Evolutionary conservation across 2,113 vertebrate species (phyloP), one percentile per base, ranked within the genome.

Genomic region (Cryptomyrus ogoouensis): DNA sequence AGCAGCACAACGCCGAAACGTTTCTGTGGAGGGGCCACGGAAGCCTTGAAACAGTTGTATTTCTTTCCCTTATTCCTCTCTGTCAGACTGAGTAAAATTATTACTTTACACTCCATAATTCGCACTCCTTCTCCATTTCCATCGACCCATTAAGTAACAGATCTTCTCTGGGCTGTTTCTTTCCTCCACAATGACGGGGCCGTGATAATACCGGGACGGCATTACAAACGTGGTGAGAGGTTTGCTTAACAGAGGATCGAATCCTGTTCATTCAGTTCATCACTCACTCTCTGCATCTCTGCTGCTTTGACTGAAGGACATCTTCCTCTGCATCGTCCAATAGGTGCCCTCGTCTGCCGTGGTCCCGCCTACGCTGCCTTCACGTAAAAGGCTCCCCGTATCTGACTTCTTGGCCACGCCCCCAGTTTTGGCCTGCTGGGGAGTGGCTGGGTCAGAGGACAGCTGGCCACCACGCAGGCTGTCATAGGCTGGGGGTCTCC

Each of bases 401-500:
- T 89, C 88, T 50, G 15, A 3, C 35, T 89, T 66, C 42, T 66
- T 47, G 13, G 62, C 88, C 47, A 47, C 31, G 47, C 88, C 88
- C 49, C 88, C 88, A 35, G 91, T 92, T 90, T 96, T 96, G 0
- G 94, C 93, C 39, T 94, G 94, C 88, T 94, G 90, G 6, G 94
- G 15, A 7, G 88, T 93, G 0, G 53, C 70, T 21, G 93, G 92
- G 24, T 93, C 94, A 24, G 93, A 94, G 1, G 94, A 95, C 3
- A 89, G 47, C 31, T 94, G 95, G 88, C 93, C 93, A 62, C 94
- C 96, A 90, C 92, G 94, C 91, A 97, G 92, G 92, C 97, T 98
- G 84, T 98, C 97, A 12, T 98, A 98, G 85, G 97, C 97, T 0
- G 97, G 97, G 21, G 97, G 97, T 74, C 96, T 96, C 89, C 96